These are phyloP conservation scores for Nasonia oneida DNA, from an alignment of 2,888 invertebrate species.

Conservation along the genomic window DNA sequence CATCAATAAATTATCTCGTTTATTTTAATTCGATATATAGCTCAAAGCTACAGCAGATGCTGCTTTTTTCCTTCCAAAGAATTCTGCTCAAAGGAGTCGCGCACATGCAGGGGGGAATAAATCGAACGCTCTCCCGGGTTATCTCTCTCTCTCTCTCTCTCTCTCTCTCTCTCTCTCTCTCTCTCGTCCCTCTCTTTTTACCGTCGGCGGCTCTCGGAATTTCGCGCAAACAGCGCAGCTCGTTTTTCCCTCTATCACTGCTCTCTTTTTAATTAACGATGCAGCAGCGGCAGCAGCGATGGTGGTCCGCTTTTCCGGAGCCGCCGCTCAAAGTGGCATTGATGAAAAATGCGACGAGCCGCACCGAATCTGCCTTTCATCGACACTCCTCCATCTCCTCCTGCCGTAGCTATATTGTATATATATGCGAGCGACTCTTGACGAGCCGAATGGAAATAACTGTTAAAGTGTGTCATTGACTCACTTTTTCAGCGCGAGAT, in stretches of 20 bases:
- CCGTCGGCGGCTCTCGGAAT: background rate
- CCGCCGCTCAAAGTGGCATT: background rate
- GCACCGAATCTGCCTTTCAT: conserved; percentile 8
- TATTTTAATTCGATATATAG: conserved; percentile 12
- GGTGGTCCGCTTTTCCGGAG: background rate
- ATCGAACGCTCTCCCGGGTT: conserved; percentile 1
- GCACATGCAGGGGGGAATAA: background rate
- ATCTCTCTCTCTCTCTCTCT: background rate
- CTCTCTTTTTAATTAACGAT: background rate
- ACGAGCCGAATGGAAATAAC: conserved; percentile 24
- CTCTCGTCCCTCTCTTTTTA: background rate
- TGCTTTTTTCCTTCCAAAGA: background rate
- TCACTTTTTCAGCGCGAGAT: conserved; percentile 17
- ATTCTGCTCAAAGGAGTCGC: background rate
- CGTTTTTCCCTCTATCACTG: background rate
- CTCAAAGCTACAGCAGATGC: background rate
- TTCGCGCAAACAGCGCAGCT: background rate
- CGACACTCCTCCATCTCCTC: background rate
- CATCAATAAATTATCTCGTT: background rate
- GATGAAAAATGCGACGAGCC: conserved; percentile 13
- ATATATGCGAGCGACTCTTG: background rate
- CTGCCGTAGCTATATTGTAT: background rate
- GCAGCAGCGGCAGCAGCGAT: background rate
- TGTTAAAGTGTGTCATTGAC: conserved; percentile 14
- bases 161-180: background rate